phyloP scores from a whole-genome alignment of 2,888 invertebrate genomes.

The Thyatira batis region DNA sequence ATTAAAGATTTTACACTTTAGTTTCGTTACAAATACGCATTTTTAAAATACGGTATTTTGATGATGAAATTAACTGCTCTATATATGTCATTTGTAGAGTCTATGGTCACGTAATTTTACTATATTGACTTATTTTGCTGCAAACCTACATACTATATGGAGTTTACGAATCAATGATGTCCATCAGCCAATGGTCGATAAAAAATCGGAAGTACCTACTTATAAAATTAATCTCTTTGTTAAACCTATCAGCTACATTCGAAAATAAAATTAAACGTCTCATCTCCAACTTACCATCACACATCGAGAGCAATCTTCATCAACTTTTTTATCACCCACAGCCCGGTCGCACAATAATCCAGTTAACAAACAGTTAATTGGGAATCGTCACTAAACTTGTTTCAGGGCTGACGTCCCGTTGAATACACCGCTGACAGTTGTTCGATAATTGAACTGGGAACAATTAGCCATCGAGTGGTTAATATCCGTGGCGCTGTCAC shows the following conservation, averaged over 20 bases:
- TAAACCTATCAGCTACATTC: no score
- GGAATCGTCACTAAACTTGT: slow-evolving; percentile 51
- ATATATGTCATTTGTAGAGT: no score
- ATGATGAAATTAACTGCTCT: no score
- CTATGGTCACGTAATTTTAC: no score
- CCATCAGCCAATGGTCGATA: no score
- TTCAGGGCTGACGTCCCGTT: slow-evolving; percentile 44
- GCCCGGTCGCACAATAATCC: slow-evolving; percentile 21
- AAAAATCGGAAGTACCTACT: no score
- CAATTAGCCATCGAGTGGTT: slow-evolving; percentile 79
- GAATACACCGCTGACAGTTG: slow-evolving; percentile 70
- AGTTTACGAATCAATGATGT: no score
- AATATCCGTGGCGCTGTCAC: slow-evolving; percentile 75
- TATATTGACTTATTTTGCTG: no score
- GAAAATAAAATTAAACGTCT: not conserved
- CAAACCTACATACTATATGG: no score
- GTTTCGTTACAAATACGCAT: no score
- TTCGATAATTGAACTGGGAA: slow-evolving; percentile 78
- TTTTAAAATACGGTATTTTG: no score
- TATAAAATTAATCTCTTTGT: no score
- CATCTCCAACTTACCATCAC: not conserved
- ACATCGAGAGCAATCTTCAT: not conserved
- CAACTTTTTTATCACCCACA: not conserved
- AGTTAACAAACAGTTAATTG: slow-evolving; percentile 43
- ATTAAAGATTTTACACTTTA: not conserved